Evolutionary conservation across 2,113 vertebrate genomes (phyloP).

Genomic region (Echinops telfairi): DNA sequence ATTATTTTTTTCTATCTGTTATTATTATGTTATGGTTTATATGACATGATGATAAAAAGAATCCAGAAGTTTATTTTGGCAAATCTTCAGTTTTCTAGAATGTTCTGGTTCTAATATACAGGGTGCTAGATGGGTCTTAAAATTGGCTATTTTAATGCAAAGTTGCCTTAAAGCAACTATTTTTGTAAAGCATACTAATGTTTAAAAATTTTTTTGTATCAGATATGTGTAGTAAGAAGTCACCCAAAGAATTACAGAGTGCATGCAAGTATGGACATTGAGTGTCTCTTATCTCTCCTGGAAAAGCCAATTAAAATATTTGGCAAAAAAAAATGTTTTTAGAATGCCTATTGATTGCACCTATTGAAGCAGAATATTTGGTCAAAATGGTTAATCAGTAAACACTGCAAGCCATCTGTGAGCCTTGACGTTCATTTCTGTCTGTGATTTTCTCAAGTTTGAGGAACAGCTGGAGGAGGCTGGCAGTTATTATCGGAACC

Average conservation of each 20-base stretch:
- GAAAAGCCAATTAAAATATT: neutral
- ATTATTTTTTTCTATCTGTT: neutral
- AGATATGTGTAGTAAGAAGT: neutral
- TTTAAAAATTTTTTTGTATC: slow-evolving; percentile 24
- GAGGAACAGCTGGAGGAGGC: slow-evolving; percentile 61
- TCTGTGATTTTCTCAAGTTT: slow-evolving; percentile 58
- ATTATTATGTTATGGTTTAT: slow-evolving; percentile 37
- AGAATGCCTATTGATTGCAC: slow-evolving; percentile 22
- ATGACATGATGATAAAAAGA: slow-evolving; percentile 30
- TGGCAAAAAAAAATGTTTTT: slow-evolving; percentile 12
- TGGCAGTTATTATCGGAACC: slow-evolving; percentile 42
- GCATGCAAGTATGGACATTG: neutral
- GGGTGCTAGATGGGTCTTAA: neutral
- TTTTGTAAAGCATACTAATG: neutral
- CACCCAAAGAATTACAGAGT: neutral
- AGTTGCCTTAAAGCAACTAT: neutral
- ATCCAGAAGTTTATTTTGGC: slow-evolving; percentile 35
- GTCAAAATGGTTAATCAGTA: slow-evolving; percentile 55
- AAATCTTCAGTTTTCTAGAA: slow-evolving; percentile 43
- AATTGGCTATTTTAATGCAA: neutral
- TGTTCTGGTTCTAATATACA: slow-evolving; percentile 14
- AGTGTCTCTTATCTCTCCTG: neutral
- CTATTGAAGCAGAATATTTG: slow-evolving; percentile 52
- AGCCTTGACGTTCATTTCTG: slow-evolving; percentile 44
- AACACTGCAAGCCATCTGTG: slow-evolving; percentile 59